phyloP scores from a whole-genome alignment of 2,113 vertebrate species.

The Anhinga anhinga region DNA sequence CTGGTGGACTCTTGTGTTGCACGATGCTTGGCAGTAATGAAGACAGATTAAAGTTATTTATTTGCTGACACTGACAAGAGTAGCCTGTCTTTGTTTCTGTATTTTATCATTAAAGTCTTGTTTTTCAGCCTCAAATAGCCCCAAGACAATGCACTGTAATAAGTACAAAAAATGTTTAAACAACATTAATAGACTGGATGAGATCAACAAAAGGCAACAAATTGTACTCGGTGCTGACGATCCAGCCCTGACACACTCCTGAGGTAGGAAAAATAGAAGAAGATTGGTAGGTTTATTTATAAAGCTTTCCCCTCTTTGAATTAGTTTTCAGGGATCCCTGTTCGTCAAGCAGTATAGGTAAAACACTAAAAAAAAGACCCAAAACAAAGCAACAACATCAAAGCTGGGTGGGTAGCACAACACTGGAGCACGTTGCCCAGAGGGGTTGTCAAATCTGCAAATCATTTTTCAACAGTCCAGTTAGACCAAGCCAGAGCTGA shows the following conservation, averaged over 20 bases:
- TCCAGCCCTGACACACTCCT: neutral
- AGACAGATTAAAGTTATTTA: constrained; percentile 84
- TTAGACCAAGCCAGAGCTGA: neutral
- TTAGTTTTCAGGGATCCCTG: neutral
- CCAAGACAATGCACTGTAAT: constrained; percentile 16
- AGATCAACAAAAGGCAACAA: neutral
- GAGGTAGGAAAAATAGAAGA: neutral
- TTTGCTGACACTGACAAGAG: constrained; percentile 75
- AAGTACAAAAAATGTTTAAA: constrained; percentile 42
- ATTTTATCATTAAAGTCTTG: constrained; percentile 70
- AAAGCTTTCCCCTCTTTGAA: neutral
- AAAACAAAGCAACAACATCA: neutral
- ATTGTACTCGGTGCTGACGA: neutral
- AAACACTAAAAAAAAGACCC: neutral
- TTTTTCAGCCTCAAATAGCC: constrained; percentile 46
- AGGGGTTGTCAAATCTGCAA: neutral
- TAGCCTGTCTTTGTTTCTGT: constrained; percentile 64
- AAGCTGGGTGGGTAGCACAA: neutral
- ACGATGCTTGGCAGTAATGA: constrained; percentile 74
- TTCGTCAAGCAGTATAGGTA: neutral
- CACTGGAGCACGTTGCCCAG: neutral
- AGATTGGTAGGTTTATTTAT: neutral
- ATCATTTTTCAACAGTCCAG: neutral
- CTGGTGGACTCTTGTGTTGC: constrained; percentile 37
- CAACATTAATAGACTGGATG: constrained; percentile 44